Conservation (phyloP, 1,140 invertebrate genomes). For the Drosophila bifasciata region DNA sequence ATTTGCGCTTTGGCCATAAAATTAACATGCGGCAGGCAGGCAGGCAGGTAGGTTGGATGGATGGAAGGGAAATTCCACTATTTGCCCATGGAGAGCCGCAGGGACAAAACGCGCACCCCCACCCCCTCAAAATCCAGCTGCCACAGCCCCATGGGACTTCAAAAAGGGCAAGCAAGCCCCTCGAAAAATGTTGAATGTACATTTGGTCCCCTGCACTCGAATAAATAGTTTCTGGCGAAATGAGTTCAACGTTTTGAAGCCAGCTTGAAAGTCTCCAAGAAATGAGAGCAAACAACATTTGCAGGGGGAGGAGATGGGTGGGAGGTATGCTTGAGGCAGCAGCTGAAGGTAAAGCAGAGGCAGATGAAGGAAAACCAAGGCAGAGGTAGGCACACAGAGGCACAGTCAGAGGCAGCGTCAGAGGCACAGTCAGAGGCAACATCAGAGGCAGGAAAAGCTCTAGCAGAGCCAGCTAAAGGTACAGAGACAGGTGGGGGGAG, state of each 20-base stretch:
- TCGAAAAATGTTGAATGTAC: conserved; percentile 64
- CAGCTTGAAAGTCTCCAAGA: conserved; percentile 61
- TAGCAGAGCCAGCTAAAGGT: no score
- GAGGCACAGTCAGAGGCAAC: neutral
- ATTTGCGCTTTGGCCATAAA: conserved; percentile 67
- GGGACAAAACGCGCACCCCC: conserved; percentile 9
- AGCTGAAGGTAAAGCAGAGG: neutral
- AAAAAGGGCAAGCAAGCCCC: conserved; percentile 69
- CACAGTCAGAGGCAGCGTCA: neutral
- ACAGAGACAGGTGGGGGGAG: no score
- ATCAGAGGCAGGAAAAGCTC: no score
- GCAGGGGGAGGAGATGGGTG: neutral
- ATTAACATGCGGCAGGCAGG: conserved; percentile 63
- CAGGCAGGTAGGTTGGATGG: no score
- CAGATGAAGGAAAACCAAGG: neutral
- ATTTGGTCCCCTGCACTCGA: conserved; percentile 40
- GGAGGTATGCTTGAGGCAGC: no score
- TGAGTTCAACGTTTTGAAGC: conserved; percentile 61
- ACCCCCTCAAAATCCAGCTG: conserved; percentile 48
- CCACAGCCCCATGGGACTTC: conserved; percentile 40
- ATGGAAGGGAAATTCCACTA: conserved; percentile 48
- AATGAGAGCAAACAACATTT: conserved; percentile 68
- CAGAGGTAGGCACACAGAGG: conserved; percentile 31
- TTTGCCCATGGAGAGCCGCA: conserved; percentile 43
- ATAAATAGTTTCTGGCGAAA: conserved; percentile 78